phyloP scores from a whole-genome alignment of 1,140 invertebrate species.

The Solenopsis fugax region DNA sequence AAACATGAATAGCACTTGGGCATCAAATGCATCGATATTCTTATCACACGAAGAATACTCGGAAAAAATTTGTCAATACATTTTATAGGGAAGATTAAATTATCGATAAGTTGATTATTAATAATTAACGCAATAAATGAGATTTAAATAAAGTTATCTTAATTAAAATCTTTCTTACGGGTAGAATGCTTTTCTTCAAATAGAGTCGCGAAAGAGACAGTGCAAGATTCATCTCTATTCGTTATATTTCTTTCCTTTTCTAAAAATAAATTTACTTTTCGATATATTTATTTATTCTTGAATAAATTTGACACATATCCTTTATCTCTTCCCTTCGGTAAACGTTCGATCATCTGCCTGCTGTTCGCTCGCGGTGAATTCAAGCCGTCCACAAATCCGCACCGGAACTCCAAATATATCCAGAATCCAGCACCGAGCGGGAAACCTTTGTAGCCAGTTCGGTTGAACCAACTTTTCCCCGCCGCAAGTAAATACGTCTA shows the following conservation, averaged over 20 bases:
- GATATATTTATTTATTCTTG: constrained; percentile 1
- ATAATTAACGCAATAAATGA: neutral
- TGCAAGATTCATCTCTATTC: neutral
- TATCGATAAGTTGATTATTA: neutral
- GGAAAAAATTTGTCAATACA: neutral
- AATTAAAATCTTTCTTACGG: neutral
- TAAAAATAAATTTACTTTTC: constrained; percentile 27
- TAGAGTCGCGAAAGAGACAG: neutral
- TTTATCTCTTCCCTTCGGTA: constrained; percentile 30
- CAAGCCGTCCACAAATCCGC: constrained; percentile 55
- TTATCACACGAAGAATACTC: neutral
- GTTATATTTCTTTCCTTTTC: neutral
- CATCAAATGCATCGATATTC: neutral
- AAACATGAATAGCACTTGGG: neutral
- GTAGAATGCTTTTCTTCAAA: neutral
- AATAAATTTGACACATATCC: constrained; percentile 49
- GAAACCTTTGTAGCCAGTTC: constrained; percentile 56
- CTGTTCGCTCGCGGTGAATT: constrained; percentile 57
- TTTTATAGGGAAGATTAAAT: neutral
- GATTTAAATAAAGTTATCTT: neutral
- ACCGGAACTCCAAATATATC: constrained; percentile 55
- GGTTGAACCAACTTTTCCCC: constrained; percentile 62
- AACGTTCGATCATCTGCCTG: constrained; percentile 54
- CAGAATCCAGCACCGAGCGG: constrained; percentile 17
- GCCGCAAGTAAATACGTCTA: constrained; percentile 62